Evolutionary conservation across 2,797 vertebrate species (phyloP).

Genomic region (Anguilla obscura): DNA sequence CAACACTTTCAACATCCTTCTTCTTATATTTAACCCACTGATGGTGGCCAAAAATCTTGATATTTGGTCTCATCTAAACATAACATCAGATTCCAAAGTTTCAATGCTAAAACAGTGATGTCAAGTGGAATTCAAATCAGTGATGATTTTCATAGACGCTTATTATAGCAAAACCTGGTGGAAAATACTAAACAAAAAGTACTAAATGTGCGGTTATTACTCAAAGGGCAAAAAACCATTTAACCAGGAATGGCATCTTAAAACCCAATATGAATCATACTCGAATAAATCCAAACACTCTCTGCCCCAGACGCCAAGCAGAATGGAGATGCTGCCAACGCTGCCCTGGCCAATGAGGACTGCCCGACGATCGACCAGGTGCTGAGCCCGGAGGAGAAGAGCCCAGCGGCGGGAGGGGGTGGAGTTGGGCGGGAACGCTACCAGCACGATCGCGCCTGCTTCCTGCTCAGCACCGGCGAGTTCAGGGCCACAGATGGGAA

Average conservation of each 20-base stretch:
- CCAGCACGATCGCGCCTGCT: constrained; percentile 90
- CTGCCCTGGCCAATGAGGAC: constrained; percentile 89
- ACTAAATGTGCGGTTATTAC: background rate
- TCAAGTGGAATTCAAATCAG: background rate
- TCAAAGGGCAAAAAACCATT: background rate
- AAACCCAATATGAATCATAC: background rate
- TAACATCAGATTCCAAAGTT: background rate
- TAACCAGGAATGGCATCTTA: background rate
- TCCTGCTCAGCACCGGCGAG: constrained; percentile 89
- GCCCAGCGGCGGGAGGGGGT: constrained; percentile 71
- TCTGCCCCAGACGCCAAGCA: constrained; percentile 82
- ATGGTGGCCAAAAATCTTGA: background rate
- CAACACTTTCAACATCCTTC: background rate
- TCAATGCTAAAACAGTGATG: background rate
- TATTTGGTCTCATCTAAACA: background rate
- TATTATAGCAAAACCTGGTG: background rate
- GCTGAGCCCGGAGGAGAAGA: constrained; percentile 86
- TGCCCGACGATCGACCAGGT: constrained; percentile 92
- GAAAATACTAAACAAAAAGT: too few relatives aligned
- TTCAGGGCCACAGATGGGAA: constrained; percentile 88
- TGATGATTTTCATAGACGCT: background rate
- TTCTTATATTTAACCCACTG: background rate
- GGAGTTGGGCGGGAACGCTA: constrained; percentile 77
- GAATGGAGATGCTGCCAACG: constrained; percentile 88
- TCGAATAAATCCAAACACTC: background rate